Base-by-base conservation (phyloP, 37 sponge, comb jelly and placozoan species). In the Spongia lamella region DNA sequence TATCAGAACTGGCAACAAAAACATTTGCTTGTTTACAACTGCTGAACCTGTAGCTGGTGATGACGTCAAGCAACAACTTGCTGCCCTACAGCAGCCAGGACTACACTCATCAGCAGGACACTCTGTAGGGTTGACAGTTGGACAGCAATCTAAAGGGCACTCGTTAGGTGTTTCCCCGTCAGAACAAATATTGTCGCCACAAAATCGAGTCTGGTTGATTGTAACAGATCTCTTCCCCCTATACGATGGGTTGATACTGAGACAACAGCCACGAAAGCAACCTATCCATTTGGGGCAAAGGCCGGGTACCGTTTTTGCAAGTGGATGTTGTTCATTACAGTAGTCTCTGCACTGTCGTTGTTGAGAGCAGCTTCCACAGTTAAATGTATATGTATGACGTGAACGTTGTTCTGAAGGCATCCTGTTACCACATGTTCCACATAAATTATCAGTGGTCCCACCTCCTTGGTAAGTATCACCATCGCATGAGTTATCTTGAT, bases 391-490 rank as follows among this genome's bases (percentile, higher is more conserved):
- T 4, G 33, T 64, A 5, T 21, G 33, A 6, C 52, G 64, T 13
- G 24, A 16, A 13, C 47, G 5, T n/a, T 31, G 34, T 16, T 63
- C 77, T 31, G 67, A 66, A 63, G 55, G 56, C 20, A 38, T 50
- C 25, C 31, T 21, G 9, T 66, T 52, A 13, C 78, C 78, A 78
- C 78, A 78, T 1, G 2, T 34, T 20, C 31, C 57, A 65, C 78
- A 78, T 39, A 66, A 78, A 13, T 5, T 13, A 7, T 54, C 24
- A 1, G 52, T 24, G 4, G 67, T 31, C 50, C 78, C 52, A 1
- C 78, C 78, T 17, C 78, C 78, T 52, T 78, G 37, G 50, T 78
- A 78, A 36, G 78, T 78, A n/a, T 51, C 37, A 1, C 39, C 57
- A 66, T 65, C 56, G 53, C 78, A 78, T 25, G 70, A 22, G 1